A percentile compares a stretch with the other conserved stretches of the same genome.
These are phyloP conservation scores for Belgica antarctica DNA, from an alignment of 2,888 invertebrate species.

Conservation along the genomic window DNA sequence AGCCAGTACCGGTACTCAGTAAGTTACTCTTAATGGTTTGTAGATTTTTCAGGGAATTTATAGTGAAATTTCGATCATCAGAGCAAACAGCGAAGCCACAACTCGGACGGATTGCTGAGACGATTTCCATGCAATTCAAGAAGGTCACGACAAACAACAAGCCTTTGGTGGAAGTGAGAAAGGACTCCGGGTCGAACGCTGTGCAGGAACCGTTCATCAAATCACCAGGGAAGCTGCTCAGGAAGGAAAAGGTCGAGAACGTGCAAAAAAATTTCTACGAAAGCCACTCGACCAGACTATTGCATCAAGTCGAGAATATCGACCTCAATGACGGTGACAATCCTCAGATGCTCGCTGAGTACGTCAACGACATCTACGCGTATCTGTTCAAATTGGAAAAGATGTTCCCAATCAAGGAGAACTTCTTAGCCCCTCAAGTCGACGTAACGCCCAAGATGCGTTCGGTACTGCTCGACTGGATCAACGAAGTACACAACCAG, in stretches of 20 bases:
- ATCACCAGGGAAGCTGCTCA: neutral
- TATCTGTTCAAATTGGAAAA: constrained; percentile 76
- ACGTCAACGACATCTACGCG: constrained; percentile 84
- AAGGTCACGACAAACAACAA: neutral
- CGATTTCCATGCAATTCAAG: neutral
- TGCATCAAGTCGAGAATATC: constrained; percentile 61
- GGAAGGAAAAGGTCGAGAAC: neutral
- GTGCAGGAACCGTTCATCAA: neutral
- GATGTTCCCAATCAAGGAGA: constrained; percentile 62
- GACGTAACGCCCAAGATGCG: constrained; percentile 80
- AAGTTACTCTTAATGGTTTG: neutral
- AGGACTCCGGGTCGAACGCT: neutral
- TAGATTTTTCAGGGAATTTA: too few species aligned
- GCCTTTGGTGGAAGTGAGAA: neutral
- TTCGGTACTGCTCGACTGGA: constrained; percentile 86
- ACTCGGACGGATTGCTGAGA: neutral
- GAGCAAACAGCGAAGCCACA: neutral
- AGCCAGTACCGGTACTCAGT: neutral
- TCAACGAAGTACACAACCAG: constrained; percentile 85
- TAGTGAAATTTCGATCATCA: neutral
- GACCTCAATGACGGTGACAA: constrained; percentile 72
- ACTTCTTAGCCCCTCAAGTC: constrained; percentile 67
- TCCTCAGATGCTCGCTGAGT: constrained; percentile 76
- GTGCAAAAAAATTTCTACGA: constrained; percentile 6
- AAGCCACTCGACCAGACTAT: constrained; percentile 17